phyloP scores from a whole-genome alignment of 2,888 invertebrate species.

The Oegoconia quadripuncta region DNA sequence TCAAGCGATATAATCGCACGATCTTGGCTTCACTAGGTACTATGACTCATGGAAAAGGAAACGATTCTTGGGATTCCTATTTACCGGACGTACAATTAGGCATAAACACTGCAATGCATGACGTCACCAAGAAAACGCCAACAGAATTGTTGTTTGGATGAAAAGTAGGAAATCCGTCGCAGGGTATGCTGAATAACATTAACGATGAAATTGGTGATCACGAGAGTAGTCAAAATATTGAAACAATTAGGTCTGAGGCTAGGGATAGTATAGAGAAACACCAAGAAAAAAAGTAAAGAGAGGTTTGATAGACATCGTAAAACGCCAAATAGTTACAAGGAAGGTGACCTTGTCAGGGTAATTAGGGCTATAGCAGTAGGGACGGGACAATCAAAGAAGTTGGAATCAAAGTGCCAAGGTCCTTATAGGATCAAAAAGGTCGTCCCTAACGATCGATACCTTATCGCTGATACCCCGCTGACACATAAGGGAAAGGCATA shows the following conservation, averaged over 20 bases:
- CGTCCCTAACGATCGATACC: constrained; percentile 8
- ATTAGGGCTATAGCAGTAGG: neutral
- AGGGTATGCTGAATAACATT: constrained; percentile 9
- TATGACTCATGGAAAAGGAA: no score
- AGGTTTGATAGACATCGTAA: constrained; percentile 5
- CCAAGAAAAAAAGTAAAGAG: constrained; percentile 12
- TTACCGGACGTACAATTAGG: no score
- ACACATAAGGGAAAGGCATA: constrained; percentile 3
- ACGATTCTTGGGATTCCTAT: constrained; percentile 11
- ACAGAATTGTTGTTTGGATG: constrained; percentile 13
- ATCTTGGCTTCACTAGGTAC: no score
- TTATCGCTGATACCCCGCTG: constrained; percentile 9
- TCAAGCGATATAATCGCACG: no score
- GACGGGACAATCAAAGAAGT: constrained; percentile 12
- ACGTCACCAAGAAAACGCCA: constrained; percentile 10
- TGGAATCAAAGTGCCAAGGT: constrained; percentile 11
- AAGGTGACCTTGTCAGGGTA: constrained; percentile 6
- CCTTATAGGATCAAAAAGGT: constrained; percentile 11
- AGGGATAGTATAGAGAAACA: constrained; percentile 4
- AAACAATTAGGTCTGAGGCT: constrained; percentile 9
- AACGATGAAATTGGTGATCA: no score
- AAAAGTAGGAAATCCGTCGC: constrained; percentile 7
- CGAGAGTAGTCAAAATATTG: constrained; percentile 17
- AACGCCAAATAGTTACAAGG: neutral
- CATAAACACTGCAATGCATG: constrained; percentile 14